Evolutionary conservation across 2,888 invertebrate genomes (phyloP), one percentile per base, ranked within the genome.

Genomic region (Pseudococcus jackbeardsleyi): DNA sequence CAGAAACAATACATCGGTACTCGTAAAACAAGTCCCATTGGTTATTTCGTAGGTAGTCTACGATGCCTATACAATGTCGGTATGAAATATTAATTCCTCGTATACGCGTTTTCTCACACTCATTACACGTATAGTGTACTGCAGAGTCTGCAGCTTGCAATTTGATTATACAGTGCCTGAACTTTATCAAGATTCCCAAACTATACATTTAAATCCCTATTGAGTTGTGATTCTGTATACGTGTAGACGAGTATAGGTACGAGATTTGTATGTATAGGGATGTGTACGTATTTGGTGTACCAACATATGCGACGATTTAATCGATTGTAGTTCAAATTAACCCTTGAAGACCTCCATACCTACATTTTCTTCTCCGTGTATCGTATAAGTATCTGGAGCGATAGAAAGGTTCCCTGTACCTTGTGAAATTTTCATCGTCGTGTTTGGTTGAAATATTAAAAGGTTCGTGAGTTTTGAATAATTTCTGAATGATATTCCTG

Each of bases 1-100:
- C 19, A 59, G 59, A 19, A 19, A 59, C 19, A 59, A 59, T 59
- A n/a, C 59, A 59, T 59, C 59, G 59, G 59, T 50, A 59, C 59
- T 59, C 59, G 59, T 59, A 59, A 59, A 59, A 59, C 59, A 59
- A 59, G 17, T 54, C 54, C 54, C 54, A 54, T 54, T 54, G 54
- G 54, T 17, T 54, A 17, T 54, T 15, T 54, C 15, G 54, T 17
- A 54, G 54, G 54, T 54, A 33, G 54, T 19, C n/a, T 59, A 19
- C 26, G 19, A 6, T 19, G 59, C 59, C 59, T 19, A 19, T 59
- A 46, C 46, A 2, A 33, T 33, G 26, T 33, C 26, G 46, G 59
- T 59, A 59, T 59, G 19, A 59, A 59, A 59, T 59, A 59, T 59
- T 59, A 59, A 59, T 11, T 19, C 19, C 19, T 59, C 9, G 59